Conservation (phyloP, 2,888 invertebrate genomes). For the Rhogogaster chlorosoma region DNA sequence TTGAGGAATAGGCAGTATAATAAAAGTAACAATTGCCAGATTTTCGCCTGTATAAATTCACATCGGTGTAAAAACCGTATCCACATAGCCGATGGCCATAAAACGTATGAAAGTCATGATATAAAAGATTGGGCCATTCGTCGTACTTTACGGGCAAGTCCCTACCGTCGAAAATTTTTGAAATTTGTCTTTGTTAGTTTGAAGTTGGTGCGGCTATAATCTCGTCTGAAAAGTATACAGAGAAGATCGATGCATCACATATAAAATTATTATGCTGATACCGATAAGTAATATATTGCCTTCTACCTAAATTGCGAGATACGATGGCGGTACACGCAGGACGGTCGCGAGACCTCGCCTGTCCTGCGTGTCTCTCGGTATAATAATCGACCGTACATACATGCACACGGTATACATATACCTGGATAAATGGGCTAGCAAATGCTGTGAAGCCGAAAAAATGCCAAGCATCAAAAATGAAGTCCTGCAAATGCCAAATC, state of each 20-base stretch:
- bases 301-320: slow-evolving; percentile 29
- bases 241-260: neutral
- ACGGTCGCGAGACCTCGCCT: neutral
- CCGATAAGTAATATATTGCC: slow-evolving; percentile 23
- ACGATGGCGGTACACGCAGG: neutral
- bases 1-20: neutral
- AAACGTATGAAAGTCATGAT: slow-evolving; percentile 33
- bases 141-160: slow-evolving; percentile 38
- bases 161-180: slow-evolving; percentile 32
- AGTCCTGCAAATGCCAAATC: slow-evolving; percentile 51
- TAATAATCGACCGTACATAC: slow-evolving; percentile 47
- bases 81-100: slow-evolving; percentile 11
- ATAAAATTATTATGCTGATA: slow-evolving; percentile 28
- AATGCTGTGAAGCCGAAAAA: slow-evolving; percentile 50
- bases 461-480: slow-evolving; percentile 51
- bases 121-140: slow-evolving; percentile 45
- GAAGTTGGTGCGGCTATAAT: slow-evolving; percentile 18
- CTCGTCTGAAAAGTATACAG: neutral
- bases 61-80: neutral
- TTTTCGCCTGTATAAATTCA: slow-evolving; percentile 5
- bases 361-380: slow-evolving; percentile 26
- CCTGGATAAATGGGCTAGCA: slow-evolving; percentile 43
- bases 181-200: slow-evolving; percentile 44
- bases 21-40: neutral
- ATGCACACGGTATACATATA: neutral